phyloP scores from a whole-genome alignment of 2,113 vertebrate species.

The Ramphastos sulfuratus region DNA sequence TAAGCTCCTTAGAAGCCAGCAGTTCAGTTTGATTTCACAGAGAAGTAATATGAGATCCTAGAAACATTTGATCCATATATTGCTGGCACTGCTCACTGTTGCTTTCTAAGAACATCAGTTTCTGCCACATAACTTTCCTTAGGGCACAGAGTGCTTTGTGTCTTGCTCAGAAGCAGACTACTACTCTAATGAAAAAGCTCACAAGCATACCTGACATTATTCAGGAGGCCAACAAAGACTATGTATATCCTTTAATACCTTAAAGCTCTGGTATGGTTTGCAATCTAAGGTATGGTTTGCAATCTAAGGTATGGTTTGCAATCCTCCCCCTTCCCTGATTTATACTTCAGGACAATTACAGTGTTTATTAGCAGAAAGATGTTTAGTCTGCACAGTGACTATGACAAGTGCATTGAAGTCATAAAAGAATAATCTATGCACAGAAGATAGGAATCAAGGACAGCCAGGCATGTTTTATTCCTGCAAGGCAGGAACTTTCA shows the following conservation, averaged over 20 bases:
- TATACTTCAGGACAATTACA: neutral
- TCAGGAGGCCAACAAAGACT: neutral
- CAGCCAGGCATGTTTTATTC: neutral
- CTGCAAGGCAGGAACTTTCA: neutral
- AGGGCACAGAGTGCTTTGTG: neutral
- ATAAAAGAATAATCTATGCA: neutral
- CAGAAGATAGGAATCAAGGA: neutral
- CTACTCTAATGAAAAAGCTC: neutral
- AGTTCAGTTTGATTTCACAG: slow-evolving; percentile 34
- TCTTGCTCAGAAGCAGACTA: neutral
- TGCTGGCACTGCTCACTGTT: neutral
- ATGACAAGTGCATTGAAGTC: neutral
- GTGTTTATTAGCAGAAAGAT: neutral
- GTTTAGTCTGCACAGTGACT: neutral
- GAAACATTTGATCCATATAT: slow-evolving; percentile 12
- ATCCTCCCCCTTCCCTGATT: neutral
- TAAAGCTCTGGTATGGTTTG: neutral
- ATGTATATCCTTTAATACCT: neutral
- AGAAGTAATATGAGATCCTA: neutral
- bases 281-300: too few relatives aligned
- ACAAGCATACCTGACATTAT: neutral
- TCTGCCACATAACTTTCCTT: neutral
- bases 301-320: neutral
- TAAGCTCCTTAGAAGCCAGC: neutral
- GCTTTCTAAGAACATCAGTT: slow-evolving; percentile 24